Conservation (phyloP, 2,113 vertebrate genomes). For the Sciurus niger region DNA sequence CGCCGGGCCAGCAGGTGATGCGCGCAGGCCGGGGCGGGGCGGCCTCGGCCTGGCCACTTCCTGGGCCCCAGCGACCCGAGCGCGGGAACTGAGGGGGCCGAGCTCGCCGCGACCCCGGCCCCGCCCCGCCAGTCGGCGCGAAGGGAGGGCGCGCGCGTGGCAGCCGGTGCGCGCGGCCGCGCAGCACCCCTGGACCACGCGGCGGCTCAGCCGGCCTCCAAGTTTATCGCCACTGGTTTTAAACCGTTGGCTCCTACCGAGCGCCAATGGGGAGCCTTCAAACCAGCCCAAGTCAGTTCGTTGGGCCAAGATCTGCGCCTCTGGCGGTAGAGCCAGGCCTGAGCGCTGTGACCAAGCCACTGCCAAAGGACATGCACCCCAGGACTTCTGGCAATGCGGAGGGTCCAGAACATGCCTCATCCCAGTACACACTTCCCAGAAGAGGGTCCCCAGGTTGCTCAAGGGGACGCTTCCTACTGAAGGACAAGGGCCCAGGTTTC, state of each 20-base stretch:
- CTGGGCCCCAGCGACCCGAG: background rate
- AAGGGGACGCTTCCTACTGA: too few relatives aligned
- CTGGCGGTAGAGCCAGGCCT: background rate
- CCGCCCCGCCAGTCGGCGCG: background rate
- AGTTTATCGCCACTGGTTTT: accelerated
- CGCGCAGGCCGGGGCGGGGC: conserved; percentile 55
- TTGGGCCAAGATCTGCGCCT: background rate
- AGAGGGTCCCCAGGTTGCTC: background rate
- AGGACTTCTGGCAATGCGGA: background rate
- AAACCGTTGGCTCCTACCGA: accelerated
- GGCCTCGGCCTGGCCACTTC: background rate
- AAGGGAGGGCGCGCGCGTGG: background rate
- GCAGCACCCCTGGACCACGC: accelerated
- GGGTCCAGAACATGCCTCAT: too few relatives aligned
- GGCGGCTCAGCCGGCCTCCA: background rate
- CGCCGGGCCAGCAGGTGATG: conserved; percentile 72
- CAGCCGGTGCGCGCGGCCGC: background rate
- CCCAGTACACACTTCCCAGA: background rate
- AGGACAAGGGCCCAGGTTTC: too few relatives aligned
- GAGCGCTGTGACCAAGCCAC: background rate
- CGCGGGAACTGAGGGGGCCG: background rate
- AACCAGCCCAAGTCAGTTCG: background rate
- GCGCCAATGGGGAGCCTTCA: background rate
- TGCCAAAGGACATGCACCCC: background rate
- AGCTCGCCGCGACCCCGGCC: background rate